Percentiles rank a stretch among this genome's conserved stretches.
phyloP scores from a whole-genome alignment of 2,888 invertebrate genomes.

The Ischnura elegans region DNA sequence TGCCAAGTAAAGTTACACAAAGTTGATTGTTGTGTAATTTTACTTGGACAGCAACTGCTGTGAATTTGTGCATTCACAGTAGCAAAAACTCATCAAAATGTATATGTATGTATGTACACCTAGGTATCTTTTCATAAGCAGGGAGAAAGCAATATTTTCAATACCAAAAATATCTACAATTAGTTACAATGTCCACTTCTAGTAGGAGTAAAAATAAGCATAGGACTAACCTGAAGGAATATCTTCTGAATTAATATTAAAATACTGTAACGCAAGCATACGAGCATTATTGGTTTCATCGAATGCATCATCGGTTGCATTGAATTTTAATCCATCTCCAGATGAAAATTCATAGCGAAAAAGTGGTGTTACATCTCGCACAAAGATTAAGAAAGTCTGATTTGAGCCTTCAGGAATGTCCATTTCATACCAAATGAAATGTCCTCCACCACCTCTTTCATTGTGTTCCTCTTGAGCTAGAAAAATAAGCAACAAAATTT shows the following conservation, averaged over 20 bases:
- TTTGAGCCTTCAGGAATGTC: not conserved
- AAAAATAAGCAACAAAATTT: too few species aligned
- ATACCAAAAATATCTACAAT: too few species aligned
- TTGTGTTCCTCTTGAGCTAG: too few species aligned
- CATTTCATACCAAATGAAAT: not conserved
- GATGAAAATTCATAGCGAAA: conserved; percentile 26
- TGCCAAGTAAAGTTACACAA: too few species aligned
- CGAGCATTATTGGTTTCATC: not conserved
- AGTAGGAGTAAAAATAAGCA: not conserved
- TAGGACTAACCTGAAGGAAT: conserved; percentile 17
- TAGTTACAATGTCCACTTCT: too few species aligned
- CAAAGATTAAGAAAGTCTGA: not conserved
- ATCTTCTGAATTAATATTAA: not conserved
- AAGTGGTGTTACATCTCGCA: not conserved
- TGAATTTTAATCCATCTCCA: conserved; percentile 29
- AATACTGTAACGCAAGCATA: not conserved
- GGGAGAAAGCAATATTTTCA: not conserved
- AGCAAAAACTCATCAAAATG: too few species aligned
- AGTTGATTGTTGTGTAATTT: too few species aligned
- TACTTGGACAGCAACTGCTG: too few species aligned
- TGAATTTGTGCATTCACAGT: too few species aligned
- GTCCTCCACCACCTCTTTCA: not conserved
- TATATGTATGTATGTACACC: too few species aligned
- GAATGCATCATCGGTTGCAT: not conserved
- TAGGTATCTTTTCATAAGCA: not conserved